These are phyloP conservation scores for Endotricha flammealis DNA, from an alignment of 2,888 invertebrate species.

Conservation along the genomic window DNA sequence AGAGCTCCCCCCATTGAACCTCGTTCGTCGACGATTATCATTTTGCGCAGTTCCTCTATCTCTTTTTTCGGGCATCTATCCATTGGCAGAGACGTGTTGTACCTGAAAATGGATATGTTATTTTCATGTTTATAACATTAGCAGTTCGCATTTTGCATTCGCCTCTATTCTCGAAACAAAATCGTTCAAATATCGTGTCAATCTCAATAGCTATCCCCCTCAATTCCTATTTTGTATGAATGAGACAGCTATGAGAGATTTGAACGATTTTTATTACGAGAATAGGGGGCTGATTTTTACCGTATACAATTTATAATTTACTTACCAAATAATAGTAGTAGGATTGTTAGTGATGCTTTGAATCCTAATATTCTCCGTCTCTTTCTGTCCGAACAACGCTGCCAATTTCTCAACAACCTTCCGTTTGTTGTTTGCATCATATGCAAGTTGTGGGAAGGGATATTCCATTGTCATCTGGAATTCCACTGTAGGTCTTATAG, in stretches of 20 bases:
- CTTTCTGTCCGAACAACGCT: constrained; percentile 85
- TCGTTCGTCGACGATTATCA: constrained; percentile 82
- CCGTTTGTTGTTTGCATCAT: constrained; percentile 84
- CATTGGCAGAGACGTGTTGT: constrained; percentile 87
- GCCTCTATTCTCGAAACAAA: no score
- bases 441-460: constrained; percentile 82
- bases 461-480: constrained; percentile 89
- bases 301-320: constrained; percentile 5
- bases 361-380: constrained; percentile 85
- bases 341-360: constrained; percentile 83
- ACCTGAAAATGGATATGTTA: constrained; percentile 62
- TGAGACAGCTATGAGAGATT: no score
- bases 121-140: no score
- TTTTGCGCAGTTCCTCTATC: constrained; percentile 83
- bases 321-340: constrained; percentile 83
- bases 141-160: no score
- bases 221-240: no score
- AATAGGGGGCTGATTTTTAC: no score
- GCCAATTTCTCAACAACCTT: constrained; percentile 90
- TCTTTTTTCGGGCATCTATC: constrained; percentile 87
- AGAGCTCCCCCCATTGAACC: constrained; percentile 49
- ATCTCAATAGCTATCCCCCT: no score
- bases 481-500: constrained; percentile 84
- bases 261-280: no score
- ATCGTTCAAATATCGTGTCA: no score